phyloP scores from a whole-genome alignment of 2,888 invertebrate species.

The Ariolimax columbianus region DNA sequence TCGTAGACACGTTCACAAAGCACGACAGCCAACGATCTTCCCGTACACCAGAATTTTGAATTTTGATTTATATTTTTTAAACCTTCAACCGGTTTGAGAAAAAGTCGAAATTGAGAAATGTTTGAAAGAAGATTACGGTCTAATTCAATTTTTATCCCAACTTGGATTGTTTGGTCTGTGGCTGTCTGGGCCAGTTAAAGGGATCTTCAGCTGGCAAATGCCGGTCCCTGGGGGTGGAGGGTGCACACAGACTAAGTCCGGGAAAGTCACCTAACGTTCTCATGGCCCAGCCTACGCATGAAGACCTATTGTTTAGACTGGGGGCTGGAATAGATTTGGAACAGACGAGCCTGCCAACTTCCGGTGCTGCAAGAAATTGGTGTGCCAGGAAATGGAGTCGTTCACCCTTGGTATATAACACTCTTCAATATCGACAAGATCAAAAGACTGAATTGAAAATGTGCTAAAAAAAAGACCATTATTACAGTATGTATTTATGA shows the following conservation, averaged over 20 bases:
- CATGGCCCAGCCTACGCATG: not conserved
- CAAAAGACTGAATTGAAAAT: too few relatives aligned
- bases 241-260: not conserved
- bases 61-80: not conserved
- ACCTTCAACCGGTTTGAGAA: not conserved
- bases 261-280: not conserved
- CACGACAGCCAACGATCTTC: too few relatives aligned
- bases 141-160: not conserved
- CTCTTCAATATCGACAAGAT: too few relatives aligned
- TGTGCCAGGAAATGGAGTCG: too few relatives aligned
- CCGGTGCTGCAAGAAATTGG: not conserved
- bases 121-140: slow-evolving; percentile 2
- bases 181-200: not conserved
- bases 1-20: too few relatives aligned
- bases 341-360: not conserved
- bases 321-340: not conserved
- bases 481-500: too few relatives aligned
- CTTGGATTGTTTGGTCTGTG: not conserved
- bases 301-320: not conserved
- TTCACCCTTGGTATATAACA: too few relatives aligned
- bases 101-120: not conserved
- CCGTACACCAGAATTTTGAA: too few relatives aligned
- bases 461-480: too few relatives aligned
- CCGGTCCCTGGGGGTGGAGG: not conserved
- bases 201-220: not conserved